A percentile compares a stretch with the other conserved stretches of the same genome.
These are phyloP conservation scores for Calonectris borealis DNA, from an alignment of 2,113 vertebrate genomes.

Conservation along the genomic window DNA sequence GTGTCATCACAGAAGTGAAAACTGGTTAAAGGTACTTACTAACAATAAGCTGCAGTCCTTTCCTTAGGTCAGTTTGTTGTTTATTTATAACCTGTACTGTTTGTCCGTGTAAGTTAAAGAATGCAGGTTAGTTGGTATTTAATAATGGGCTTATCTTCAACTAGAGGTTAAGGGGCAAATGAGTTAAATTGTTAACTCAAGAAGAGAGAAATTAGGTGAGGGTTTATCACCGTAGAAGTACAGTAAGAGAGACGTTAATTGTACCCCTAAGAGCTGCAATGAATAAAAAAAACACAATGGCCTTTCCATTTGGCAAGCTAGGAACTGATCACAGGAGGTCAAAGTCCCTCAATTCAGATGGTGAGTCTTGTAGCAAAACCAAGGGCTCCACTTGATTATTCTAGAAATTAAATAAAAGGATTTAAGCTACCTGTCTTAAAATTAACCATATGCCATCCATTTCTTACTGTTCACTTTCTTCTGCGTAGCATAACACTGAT, in stretches of 20 bases:
- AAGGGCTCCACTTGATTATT: neutral
- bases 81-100: neutral
- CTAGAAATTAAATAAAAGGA: neutral
- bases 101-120: neutral
- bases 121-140: neutral
- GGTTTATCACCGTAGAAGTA: neutral
- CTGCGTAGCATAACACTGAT: rapidly evolving
- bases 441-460: rapidly evolving
- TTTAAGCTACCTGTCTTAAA: neutral
- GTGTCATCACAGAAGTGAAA: neutral
- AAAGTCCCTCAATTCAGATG: neutral
- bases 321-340: neutral
- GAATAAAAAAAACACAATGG: neutral
- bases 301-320: neutral
- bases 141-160: neutral
- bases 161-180: neutral
- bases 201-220: neutral
- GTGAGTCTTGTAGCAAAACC: neutral
- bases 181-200: neutral
- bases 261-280: neutral
- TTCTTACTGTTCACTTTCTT: neutral
- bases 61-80: neutral
- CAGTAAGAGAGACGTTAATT: neutral
- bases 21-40: neutral
- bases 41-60: neutral